These are phyloP conservation scores for Cyclophora punctaria DNA, from an alignment of 2,888 invertebrate species.

Conservation along the genomic window DNA sequence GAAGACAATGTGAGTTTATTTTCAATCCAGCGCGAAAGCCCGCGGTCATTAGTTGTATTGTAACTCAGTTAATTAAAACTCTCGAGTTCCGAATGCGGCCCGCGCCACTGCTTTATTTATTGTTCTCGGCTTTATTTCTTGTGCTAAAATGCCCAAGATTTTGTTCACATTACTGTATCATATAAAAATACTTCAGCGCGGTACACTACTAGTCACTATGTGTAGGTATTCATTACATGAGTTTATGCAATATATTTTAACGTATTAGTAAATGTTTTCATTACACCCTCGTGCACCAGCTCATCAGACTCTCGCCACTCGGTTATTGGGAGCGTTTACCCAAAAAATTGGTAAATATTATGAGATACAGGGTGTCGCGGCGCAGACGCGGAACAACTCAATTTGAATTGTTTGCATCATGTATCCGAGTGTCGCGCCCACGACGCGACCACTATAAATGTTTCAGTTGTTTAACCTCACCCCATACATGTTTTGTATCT, in stretches of 20 bases:
- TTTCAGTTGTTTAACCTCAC: no score
- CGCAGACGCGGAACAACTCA: constrained; percentile 18
- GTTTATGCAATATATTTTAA: no score
- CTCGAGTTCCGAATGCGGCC: constrained; percentile 22
- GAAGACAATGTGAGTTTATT: constrained; percentile 8
- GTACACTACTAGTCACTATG: no score
- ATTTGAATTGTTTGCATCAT: constrained; percentile 23
- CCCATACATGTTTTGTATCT: no score
- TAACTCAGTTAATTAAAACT: constrained; percentile 34
- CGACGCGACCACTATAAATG: no score
- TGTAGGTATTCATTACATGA: no score
- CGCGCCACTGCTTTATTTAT: no score
- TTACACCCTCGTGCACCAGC: neutral
- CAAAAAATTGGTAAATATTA: constrained; percentile 28
- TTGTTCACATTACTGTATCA: no score
- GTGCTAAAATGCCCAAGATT: no score
- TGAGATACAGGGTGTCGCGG: constrained; percentile 5
- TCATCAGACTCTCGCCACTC: constrained; percentile 9
- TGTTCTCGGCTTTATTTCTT: no score
- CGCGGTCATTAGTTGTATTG: constrained; percentile 25
- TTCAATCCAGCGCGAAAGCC: constrained; percentile 16
- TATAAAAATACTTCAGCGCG: no score
- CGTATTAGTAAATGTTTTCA: no score
- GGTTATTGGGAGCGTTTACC: constrained; percentile 18
- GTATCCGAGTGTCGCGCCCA: neutral